Evolutionary conservation across 2,888 invertebrate species (phyloP).

Genomic region (Eurytoma californica): DNA sequence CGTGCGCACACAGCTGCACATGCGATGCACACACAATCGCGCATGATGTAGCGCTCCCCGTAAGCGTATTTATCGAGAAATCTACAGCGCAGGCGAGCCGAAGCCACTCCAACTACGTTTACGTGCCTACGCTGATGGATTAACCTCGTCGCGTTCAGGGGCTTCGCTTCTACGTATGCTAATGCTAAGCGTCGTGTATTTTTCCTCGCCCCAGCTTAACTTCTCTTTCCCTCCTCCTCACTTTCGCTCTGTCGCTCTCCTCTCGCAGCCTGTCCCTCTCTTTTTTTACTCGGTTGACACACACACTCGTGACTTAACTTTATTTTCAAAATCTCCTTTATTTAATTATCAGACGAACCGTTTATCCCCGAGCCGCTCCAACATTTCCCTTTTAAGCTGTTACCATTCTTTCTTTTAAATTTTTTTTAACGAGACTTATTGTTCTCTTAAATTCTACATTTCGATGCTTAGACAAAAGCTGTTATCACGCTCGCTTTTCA

Average conservation of each 20-base stretch:
- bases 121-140: constrained; percentile 57
- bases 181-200: constrained; percentile 49
- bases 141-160: constrained; percentile 56
- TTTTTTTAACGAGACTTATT: background rate
- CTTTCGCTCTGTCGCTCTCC: constrained; percentile 17
- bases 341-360: constrained; percentile 18
- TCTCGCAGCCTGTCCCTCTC: background rate
- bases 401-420: background rate
- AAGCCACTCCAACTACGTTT: constrained; percentile 57
- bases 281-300: constrained; percentile 15
- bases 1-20: constrained; percentile 5
- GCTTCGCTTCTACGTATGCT: constrained; percentile 52
- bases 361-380: background rate
- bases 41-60: constrained; percentile 21
- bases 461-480: too few relatives aligned
- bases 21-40: constrained; percentile 34
- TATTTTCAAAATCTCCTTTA: constrained; percentile 44
- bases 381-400: background rate
- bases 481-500: too few relatives aligned
- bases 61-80: constrained; percentile 52
- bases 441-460: too few relatives aligned
- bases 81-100: constrained; percentile 33
- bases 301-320: constrained; percentile 16
- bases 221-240: background rate
- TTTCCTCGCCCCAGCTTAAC: constrained; percentile 35